Base-by-base conservation (phyloP, 2,113 vertebrate species). In the Anhinga anhinga region DNA sequence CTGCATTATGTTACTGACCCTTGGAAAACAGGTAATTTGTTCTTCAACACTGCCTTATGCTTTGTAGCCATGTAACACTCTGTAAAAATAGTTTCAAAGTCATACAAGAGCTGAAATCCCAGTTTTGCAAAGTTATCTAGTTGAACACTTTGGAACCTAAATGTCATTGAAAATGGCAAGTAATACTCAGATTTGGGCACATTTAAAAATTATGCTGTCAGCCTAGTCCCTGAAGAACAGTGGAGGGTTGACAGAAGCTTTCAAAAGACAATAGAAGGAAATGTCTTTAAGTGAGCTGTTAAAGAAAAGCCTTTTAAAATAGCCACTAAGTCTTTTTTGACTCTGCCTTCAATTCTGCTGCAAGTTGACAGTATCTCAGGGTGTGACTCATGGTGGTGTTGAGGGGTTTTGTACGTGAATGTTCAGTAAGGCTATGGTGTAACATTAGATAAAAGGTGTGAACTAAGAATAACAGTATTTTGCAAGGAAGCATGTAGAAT, bases 181-280 rank as follows among this genome's bases (percentile, higher is more conserved):
- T 58, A 78, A 38, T 11, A 8, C 42, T 63, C 32, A 52, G 74
- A 78, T 76, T 55, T 71, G 62, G 59, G 42, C 53, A 50, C 13
- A 26, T 13, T 65, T 53, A 55, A 94, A 94, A 74, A 77, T 56
- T 30, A 50, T 44, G n/a, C 34, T 85, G 27, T 79, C 36, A 56
- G n/a, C 32, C 27, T 53, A 17, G 40, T 14, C 74, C 61, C 45
- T 59, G 71, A 58, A 71, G 85, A 94, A 93, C 90, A 97, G 94
- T 86, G 71, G 36, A 82, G 2, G 20, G 53, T 34, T 49, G 62
- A 93, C 59, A 86, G 14, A 84, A 84, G 61, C 67, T 81, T 93
- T 81, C 67, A 36, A 53, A 90, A 78, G 76, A 94, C 95, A 97
- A 96, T 92, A 44, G 67, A 72, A 92, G 96, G 97, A 96, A 97